Conservation (phyloP, 2,888 invertebrate species). For the Anthophora plumipes region DNA sequence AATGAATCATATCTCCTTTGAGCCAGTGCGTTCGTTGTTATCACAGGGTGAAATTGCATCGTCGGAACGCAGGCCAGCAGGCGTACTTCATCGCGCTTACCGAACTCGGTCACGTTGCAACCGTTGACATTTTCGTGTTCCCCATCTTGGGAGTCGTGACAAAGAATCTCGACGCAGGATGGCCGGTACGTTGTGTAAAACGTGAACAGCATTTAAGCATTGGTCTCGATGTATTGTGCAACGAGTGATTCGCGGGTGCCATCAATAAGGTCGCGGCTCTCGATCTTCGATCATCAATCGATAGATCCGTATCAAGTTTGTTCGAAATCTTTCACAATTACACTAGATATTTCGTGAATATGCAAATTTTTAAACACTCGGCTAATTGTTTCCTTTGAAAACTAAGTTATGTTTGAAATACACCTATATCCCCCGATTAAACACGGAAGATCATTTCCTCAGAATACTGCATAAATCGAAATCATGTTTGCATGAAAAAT, state of each 20-base stretch:
- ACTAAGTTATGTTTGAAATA: no score
- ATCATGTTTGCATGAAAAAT: no score
- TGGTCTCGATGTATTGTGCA: constrained; percentile 42
- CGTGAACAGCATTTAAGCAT: constrained; percentile 65
- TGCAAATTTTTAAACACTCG: no score
- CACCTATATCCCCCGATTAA: no score
- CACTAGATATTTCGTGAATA: no score
- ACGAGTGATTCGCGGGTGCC: constrained; percentile 34
- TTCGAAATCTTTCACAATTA: neutral
- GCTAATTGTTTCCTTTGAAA: no score
- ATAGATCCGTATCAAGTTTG: neutral
- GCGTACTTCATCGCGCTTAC: constrained; percentile 26
- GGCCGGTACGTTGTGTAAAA: constrained; percentile 63
- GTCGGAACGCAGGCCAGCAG: neutral
- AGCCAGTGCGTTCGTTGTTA: constrained; percentile 33
- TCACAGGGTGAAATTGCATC: constrained; percentile 53
- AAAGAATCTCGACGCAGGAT: constrained; percentile 62
- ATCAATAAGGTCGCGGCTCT: constrained; percentile 35
- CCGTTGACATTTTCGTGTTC: constrained; percentile 70
- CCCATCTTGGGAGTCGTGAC: constrained; percentile 62
- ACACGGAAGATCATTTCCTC: no score
- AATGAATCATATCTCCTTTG: constrained; percentile 44
- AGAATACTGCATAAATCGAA: no score
- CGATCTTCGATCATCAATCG: constrained; percentile 15
- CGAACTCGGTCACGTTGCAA: constrained; percentile 66